Base-by-base conservation (phyloP, 2,113 vertebrate species). In the Misgurnus anguillicaudatus region DNA sequence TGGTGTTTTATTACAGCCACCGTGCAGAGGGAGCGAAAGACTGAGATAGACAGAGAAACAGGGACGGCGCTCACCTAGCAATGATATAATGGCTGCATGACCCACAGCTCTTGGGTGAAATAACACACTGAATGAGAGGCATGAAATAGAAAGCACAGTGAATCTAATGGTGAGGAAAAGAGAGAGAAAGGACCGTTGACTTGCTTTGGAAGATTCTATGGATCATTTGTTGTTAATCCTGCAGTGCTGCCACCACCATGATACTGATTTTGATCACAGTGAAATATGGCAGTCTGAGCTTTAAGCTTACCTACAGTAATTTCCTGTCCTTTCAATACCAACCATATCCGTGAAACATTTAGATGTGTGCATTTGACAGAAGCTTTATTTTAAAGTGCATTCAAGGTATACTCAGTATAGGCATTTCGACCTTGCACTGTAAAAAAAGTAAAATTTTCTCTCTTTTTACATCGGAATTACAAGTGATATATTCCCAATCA, bases 1-100 rank as follows among this genome's bases (percentile, higher is more conserved):
- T 64, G 70, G 74, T 80, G 80, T 80, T 84, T 78, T 80, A 86
- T 80, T 80, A 86, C 84, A 82, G 70, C 63, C 73, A 79, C 19
- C 65, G 14, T 64, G 24, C 11, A 51, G 73, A 74, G 16, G 11
- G 60, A 60, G 53, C 45, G 55, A 78, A 51, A 66, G 53, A 65
- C 11, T 0, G 31, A 24, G 39, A 47, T 10, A 68, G 17, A 67
- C 31, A 68, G 42, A 75, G 47, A 57, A 55, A 67, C 51, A 80
- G 17, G 19, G 53, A 68, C 53, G 48, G 39, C n/a, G 45, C 47
- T 66, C 55, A 77, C 48, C 48, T 57, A 61, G 36, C 39, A 45
- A 69, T 70, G 68, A 80, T 75, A 73, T 62, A 79, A 64, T 31
- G 51, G 72, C 80, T 66, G 21, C 38, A 66, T 62, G 75, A 86